Percentiles rank a stretch among this genome's conserved stretches.
Conservation (phyloP, 2,888 invertebrate species). For the Exephanes ischioxanthus region DNA sequence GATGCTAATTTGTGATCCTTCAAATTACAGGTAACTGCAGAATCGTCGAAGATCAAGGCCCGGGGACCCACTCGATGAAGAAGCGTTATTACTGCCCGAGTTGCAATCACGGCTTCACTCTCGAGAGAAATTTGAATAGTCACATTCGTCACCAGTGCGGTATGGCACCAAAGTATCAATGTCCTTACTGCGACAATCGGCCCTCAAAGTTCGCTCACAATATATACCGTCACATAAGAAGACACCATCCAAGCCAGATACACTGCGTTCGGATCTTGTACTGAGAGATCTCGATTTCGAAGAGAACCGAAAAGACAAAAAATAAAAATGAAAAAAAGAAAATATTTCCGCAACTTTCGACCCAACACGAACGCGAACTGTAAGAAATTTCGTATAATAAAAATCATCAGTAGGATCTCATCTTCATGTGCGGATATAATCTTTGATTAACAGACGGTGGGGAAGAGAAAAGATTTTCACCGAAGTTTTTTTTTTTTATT, state of each 20-base stretch:
- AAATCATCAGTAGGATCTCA: conserved; percentile 6
- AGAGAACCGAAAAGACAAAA: not conserved
- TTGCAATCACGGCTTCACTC: conserved; percentile 78
- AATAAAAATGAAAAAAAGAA: not conserved
- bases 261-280: conserved; percentile 73
- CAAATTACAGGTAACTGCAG: conserved; percentile 72
- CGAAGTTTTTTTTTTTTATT: not conserved
- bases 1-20: conserved; percentile 11
- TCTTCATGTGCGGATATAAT: not conserved
- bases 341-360: not conserved
- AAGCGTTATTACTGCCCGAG: conserved; percentile 77
- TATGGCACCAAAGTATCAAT: conserved; percentile 82
- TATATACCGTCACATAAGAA: conserved; percentile 78
- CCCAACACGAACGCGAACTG: not conserved
- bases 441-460: not conserved
- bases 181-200: conserved; percentile 80
- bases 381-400: conserved; percentile 14
- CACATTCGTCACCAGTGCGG: conserved; percentile 80
- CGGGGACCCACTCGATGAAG: conserved; percentile 71
- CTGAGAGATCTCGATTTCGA: conserved; percentile 53
- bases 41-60: conserved; percentile 59
- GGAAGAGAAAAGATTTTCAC: not conserved
- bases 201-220: conserved; percentile 78
- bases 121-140: conserved; percentile 78
- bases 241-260: conserved; percentile 74